These are phyloP conservation scores for Brachypteracias leptosomus DNA, from an alignment of 2,113 vertebrate species.

Conservation along the genomic window DNA sequence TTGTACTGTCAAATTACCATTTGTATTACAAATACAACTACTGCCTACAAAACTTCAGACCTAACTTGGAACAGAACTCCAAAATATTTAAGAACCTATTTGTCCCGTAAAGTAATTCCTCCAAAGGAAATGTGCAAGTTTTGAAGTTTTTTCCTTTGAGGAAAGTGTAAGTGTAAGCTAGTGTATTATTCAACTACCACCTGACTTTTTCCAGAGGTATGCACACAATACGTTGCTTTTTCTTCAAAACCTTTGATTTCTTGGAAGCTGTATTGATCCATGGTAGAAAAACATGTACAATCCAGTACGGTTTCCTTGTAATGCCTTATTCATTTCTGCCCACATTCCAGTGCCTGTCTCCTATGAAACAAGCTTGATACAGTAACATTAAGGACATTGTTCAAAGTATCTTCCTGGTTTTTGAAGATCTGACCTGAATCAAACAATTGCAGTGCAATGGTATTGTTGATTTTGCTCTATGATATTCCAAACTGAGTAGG, in stretches of 20 bases:
- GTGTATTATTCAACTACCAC: background rate
- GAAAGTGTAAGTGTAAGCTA: too few relatives aligned
- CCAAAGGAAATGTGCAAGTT: background rate
- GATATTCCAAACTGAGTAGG: background rate
- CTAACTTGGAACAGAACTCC: background rate
- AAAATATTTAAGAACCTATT: background rate
- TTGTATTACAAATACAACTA: background rate
- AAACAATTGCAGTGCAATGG: background rate
- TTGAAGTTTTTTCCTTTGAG: background rate
- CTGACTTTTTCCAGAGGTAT: background rate
- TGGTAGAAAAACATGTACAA: background rate
- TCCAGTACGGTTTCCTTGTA: background rate
- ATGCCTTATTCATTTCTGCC: background rate
- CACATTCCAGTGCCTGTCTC: background rate
- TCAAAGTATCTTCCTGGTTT: background rate
- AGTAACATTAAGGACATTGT: background rate
- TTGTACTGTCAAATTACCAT: background rate
- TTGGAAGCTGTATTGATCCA: background rate
- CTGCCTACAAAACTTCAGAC: background rate
- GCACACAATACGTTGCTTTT: background rate
- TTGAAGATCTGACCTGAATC: background rate
- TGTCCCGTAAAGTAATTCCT: background rate
- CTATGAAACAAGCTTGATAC: background rate
- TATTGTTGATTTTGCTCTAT: background rate
- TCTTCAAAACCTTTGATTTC: background rate